phyloP scores from a whole-genome alignment of 1,140 invertebrate species.

The Drosophila jambulina region DNA sequence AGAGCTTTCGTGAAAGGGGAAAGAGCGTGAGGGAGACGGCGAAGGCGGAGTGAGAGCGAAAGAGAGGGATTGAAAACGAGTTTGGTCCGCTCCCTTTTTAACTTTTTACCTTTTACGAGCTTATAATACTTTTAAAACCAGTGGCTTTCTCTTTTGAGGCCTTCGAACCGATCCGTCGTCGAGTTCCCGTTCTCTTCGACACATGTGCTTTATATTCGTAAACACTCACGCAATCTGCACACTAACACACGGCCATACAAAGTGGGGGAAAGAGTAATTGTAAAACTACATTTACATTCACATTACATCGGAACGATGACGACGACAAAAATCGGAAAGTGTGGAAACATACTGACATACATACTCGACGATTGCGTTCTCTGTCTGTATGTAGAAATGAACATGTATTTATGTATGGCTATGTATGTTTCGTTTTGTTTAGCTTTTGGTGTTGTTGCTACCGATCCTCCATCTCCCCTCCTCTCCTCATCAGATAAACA shows the following conservation, averaged over 20 bases:
- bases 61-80: constrained; percentile 64
- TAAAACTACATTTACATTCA: constrained; percentile 53
- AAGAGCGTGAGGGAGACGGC: constrained; percentile 38
- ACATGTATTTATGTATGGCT: constrained; percentile 9
- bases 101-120: constrained; percentile 50
- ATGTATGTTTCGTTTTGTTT: constrained; percentile 56
- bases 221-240: constrained; percentile 47
- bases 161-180: constrained; percentile 30
- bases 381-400: constrained; percentile 25
- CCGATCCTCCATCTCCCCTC: constrained; percentile 25
- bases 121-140: constrained; percentile 56
- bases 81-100: constrained; percentile 63
- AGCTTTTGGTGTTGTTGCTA: constrained; percentile 59
- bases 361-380: constrained; percentile 33
- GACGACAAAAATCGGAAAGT: constrained; percentile 62
- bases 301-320: constrained; percentile 62
- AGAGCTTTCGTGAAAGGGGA: constrained; percentile 81
- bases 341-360: constrained; percentile 31
- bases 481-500: constrained; percentile 8
- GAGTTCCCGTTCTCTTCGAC: constrained; percentile 53
- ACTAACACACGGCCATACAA: neutral
- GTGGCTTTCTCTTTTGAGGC: constrained; percentile 60
- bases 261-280: constrained; percentile 49
- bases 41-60: constrained; percentile 1
- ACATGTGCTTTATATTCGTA: constrained; percentile 54